Percentiles rank a stretch among this genome's conserved stretches.
phyloP scores from a whole-genome alignment of 2,113 vertebrate genomes.

The Sialia sialis region DNA sequence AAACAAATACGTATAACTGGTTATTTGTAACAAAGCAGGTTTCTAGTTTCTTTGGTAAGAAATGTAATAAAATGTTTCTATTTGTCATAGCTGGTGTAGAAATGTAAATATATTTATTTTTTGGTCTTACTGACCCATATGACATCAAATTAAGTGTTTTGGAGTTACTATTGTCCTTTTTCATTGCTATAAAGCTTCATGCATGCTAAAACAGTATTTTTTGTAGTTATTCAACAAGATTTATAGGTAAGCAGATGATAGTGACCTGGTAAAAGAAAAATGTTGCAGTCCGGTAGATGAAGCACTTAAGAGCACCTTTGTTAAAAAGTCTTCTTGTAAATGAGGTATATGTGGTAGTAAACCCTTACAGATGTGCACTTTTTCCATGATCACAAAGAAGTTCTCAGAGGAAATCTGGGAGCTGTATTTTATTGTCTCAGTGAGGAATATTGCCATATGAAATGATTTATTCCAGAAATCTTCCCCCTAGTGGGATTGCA shows the following conservation, averaged over 20 bases:
- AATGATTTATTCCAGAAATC: background rate
- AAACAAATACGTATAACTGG: background rate
- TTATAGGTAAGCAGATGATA: background rate
- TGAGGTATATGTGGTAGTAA: background rate
- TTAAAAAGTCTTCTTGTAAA: background rate
- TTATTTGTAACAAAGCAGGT: background rate
- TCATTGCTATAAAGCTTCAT: background rate
- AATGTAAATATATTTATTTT: background rate
- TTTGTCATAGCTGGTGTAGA: background rate
- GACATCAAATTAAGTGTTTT: background rate
- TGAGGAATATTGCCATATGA: background rate
- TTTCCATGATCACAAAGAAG: background rate
- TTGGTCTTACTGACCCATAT: background rate
- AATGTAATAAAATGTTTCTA: background rate
- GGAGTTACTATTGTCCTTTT: background rate
- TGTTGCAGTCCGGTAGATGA: background rate
- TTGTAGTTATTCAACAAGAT: background rate
- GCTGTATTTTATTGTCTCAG: background rate
- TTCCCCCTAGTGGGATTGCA: background rate
- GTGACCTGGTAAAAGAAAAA: background rate
- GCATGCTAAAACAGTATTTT: background rate
- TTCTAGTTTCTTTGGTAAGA: background rate
- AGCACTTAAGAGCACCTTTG: background rate
- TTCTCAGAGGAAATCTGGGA: background rate
- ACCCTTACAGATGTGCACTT: background rate